Percentiles rank a stretch among this genome's conserved stretches.
These are phyloP conservation scores for Xylota segnis DNA, from an alignment of 2,888 invertebrate genomes.

Conservation along the genomic window DNA sequence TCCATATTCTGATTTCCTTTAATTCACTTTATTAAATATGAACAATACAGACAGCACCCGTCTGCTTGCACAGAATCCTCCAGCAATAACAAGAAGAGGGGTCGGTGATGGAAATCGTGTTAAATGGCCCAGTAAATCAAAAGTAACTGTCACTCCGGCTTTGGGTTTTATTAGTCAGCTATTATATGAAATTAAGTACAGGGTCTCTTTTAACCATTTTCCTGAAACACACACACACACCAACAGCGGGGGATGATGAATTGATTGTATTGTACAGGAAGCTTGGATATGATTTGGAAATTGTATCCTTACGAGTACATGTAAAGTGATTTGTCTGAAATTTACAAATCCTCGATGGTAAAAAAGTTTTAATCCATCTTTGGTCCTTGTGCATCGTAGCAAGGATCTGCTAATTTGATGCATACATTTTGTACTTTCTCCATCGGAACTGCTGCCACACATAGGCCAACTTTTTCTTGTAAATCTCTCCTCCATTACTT, in stretches of 20 bases:
- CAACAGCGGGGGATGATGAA: background rate
- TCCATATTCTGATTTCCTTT: background rate
- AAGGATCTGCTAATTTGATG: conserved; percentile 11
- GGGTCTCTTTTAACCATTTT: background rate
- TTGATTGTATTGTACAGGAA: background rate
- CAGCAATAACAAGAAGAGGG: background rate
- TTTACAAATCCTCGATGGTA: background rate
- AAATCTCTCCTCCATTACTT: conserved; percentile 23
- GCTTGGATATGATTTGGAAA: background rate
- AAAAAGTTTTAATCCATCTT: background rate
- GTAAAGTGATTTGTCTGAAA: background rate
- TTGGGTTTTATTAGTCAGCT: conserved; percentile 18
- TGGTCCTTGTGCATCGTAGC: conserved; percentile 8
- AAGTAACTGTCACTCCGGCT: conserved; percentile 1
- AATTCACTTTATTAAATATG: conserved; percentile 14
- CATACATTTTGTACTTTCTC: conserved; percentile 25
- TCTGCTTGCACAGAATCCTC: background rate
- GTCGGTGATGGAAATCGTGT: background rate
- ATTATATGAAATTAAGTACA: conserved; percentile 16
- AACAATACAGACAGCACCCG: conserved; percentile 5
- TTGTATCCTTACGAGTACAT: background rate
- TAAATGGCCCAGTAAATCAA: conserved; percentile 19
- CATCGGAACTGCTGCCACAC: conserved; percentile 23
- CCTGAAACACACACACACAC: background rate
- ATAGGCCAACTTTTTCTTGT: conserved; percentile 42